Conservation (phyloP, 2,113 vertebrate genomes). For the Tupaia tana region DNA sequence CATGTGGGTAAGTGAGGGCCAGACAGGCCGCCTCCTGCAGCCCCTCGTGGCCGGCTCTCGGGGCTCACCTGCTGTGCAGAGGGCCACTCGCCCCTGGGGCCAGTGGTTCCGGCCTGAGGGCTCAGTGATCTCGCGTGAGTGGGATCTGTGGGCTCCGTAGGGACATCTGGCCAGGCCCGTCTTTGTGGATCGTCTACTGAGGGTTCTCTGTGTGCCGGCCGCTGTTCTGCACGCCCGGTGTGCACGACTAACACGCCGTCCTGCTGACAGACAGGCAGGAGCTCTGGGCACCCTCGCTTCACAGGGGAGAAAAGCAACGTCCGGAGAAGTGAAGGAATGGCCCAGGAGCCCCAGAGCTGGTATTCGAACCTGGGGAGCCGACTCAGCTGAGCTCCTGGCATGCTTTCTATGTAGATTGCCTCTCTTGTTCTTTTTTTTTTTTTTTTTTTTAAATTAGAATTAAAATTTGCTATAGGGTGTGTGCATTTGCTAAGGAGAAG, state of each 20-base stretch:
- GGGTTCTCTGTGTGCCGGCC: rapidly evolving
- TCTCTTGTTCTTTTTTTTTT: neutral
- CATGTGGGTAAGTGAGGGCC: rapidly evolving
- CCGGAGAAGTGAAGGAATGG: neutral
- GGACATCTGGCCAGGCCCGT: rapidly evolving
- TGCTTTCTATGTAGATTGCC: rapidly evolving
- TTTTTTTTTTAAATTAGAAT: too few species aligned
- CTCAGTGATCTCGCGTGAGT: neutral
- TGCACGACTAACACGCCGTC: too few species aligned
- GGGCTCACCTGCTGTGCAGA: rapidly evolving
- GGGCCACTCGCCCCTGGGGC: neutral
- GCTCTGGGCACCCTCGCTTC: neutral
- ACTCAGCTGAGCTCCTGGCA: rapidly evolving
- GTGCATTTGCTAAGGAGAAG: too few species aligned
- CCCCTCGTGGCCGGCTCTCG: neutral
- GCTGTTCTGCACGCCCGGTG: rapidly evolving
- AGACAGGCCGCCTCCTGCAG: rapidly evolving
- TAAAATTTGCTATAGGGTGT: too few species aligned
- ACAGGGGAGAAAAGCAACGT: neutral
- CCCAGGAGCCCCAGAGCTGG: neutral
- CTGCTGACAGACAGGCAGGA: neutral
- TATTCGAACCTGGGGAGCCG: neutral
- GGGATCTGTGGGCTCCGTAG: rapidly evolving
- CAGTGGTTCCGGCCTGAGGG: rapidly evolving
- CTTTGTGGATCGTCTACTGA: neutral